Conservation (phyloP, 2,797 vertebrate species). For the Coregonus suidteri region DNA sequence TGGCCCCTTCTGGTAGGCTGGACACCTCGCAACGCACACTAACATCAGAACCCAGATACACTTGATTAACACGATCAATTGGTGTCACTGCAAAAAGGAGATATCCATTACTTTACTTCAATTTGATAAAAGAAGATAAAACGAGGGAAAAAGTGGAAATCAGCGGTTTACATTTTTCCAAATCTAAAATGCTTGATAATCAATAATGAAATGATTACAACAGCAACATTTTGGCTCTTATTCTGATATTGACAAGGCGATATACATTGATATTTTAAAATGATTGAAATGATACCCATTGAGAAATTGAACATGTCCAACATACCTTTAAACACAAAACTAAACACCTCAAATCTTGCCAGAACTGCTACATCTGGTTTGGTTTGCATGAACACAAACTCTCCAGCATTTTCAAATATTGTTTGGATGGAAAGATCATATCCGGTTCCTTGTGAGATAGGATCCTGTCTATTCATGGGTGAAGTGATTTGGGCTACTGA, state of each 20-base stretch:
- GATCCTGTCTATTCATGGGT: neutral
- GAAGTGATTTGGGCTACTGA: conserved; percentile 5
- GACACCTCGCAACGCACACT: conserved; percentile 7
- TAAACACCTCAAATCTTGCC: conserved; percentile 21
- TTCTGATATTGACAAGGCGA: neutral
- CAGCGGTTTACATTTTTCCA: neutral
- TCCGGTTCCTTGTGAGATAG: neutral
- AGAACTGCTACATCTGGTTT: neutral
- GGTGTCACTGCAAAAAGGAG: neutral
- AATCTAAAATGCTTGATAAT: neutral
- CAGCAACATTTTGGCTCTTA: neutral
- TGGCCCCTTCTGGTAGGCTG: conserved; percentile 14
- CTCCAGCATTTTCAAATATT: conserved; percentile 15
- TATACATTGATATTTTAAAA: neutral
- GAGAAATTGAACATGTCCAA: neutral
- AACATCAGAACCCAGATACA: conserved; percentile 20
- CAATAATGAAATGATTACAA: neutral
- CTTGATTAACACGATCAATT: rapidly evolving
- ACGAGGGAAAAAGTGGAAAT: neutral
- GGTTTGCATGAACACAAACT: conserved; percentile 20
- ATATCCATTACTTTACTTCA: neutral
- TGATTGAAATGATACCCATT: neutral
- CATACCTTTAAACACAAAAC: conserved; percentile 15
- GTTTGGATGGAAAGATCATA: neutral
- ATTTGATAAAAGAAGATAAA: neutral